These are phyloP conservation scores for Syngnathus typhle DNA, from an alignment of 2,113 vertebrate genomes.

Conservation along the genomic window DNA sequence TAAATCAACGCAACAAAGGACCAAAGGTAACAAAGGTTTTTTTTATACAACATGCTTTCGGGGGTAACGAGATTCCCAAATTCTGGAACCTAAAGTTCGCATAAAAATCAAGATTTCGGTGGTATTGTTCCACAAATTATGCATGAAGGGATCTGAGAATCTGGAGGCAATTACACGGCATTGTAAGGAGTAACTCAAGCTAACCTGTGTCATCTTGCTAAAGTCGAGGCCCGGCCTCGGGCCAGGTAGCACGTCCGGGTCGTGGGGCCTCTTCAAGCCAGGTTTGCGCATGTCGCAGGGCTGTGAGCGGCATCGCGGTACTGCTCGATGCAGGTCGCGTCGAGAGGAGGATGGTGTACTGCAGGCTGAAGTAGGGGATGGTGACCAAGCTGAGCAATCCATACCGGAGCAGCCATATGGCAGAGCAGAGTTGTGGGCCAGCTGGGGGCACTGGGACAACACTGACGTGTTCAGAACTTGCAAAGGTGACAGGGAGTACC, in stretches of 20 bases:
- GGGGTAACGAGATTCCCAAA: too few relatives aligned
- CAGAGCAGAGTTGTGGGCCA: slow-evolving; percentile 35
- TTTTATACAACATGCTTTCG: too few relatives aligned
- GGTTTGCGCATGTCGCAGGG: slow-evolving; percentile 81
- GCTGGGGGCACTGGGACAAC: slow-evolving; percentile 68
- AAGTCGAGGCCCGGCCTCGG: slow-evolving; percentile 75
- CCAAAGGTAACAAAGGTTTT: too few relatives aligned
- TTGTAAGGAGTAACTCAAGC: neutral
- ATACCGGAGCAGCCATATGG: slow-evolving; percentile 49
- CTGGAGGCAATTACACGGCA: neutral
- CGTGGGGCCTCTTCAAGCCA: slow-evolving; percentile 78
- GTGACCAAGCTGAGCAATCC: slow-evolving; percentile 70
- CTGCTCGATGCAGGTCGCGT: slow-evolving; percentile 59
- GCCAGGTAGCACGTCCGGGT: slow-evolving; percentile 73
- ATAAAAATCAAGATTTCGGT: too few relatives aligned
- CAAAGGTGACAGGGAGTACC: slow-evolving; percentile 83
- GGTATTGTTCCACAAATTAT: too few relatives aligned
- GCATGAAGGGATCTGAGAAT: too few relatives aligned
- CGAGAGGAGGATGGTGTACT: slow-evolving; percentile 73
- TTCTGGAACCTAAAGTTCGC: too few relatives aligned
- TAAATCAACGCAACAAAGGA: too few relatives aligned
- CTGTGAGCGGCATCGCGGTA: slow-evolving; percentile 83
- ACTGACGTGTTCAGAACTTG: slow-evolving; percentile 74
- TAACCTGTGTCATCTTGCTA: slow-evolving; percentile 79
- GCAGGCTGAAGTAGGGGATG: slow-evolving; percentile 73